phyloP scores from a whole-genome alignment of 2,113 vertebrate species.

The Hassar affinis region DNA sequence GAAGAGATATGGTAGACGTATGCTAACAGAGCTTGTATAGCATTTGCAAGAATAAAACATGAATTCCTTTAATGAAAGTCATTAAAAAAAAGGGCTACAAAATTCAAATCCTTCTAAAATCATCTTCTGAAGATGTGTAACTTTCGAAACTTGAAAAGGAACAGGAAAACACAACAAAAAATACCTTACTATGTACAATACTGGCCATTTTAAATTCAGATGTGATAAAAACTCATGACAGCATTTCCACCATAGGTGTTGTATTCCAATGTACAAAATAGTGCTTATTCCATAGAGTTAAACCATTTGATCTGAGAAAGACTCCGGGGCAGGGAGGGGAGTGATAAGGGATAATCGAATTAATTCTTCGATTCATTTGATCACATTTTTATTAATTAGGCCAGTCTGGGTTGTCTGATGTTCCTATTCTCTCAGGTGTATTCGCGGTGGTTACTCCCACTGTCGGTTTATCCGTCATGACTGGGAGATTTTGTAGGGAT shows the following conservation, averaged over 20 bases:
- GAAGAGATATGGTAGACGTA: conserved; percentile 47
- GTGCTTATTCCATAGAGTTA: conserved; percentile 25
- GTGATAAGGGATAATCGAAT: neutral
- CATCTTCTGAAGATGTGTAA: conserved; percentile 36
- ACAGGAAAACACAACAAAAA: conserved; percentile 45
- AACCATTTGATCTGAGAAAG: neutral
- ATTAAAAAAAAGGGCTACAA: conserved; percentile 57
- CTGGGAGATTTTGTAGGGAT: conserved; percentile 64
- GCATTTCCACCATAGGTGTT: neutral
- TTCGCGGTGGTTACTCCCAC: conserved; percentile 68
- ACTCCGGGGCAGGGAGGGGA: fast-evolving
- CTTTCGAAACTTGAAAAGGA: conserved; percentile 20
- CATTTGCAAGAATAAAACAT: conserved; percentile 52
- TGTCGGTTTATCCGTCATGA: conserved; percentile 67
- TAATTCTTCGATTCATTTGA: neutral
- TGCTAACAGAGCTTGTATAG: conserved; percentile 53
- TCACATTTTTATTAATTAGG: conserved; percentile 46
- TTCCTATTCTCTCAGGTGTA: conserved; percentile 46
- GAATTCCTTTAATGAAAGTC: conserved; percentile 47
- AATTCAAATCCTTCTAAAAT: conserved; percentile 51
- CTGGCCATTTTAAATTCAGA: conserved; percentile 59
- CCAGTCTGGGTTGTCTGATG: conserved; percentile 52
- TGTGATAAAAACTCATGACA: conserved; percentile 9
- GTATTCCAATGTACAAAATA: conserved; percentile 26
- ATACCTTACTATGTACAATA: conserved; percentile 55